Evolutionary conservation across 2,113 vertebrate species (phyloP), one percentile per base, ranked within the genome.

Genomic region (Hemichromis elongatus): DNA sequence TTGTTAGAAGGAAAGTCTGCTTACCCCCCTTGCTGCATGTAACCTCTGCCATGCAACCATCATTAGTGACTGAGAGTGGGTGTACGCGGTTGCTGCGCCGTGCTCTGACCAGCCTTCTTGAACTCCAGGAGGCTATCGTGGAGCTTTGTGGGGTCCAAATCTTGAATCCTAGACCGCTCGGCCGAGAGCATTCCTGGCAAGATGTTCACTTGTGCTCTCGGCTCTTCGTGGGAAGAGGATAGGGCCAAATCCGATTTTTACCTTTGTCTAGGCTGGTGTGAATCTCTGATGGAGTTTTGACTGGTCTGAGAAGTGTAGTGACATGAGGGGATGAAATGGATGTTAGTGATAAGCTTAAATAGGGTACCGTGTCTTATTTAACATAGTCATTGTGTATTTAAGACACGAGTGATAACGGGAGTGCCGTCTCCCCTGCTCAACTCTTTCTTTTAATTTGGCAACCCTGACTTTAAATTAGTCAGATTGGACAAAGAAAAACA

Each of bases 1-100:
- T 95, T 79, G 93, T 95, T 95, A 96, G 87, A 87, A 93, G 85
- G 61, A 84, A 89, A 82, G 90, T 77, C 81, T 78, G 87, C 86
- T 81, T 42, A 59, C 91, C 90, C 70, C 88, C 93, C 91, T 75
- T 75, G 92, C 91, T 92, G 92, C 80, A 91, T 78, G 57, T 50
- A 86, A 89, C 89, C 61, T 55, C 91, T 75, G 79, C 85, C 82
- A 68, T 86, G 57, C 78, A 88, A 68, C 77, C 93, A 93, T 95
- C 93, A 95, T 95, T 94, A 95, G 81, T 79, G 88, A 90, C 80
- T 78, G 87, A 90, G 81, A 87, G 81, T 59, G 66, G 61, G 57
- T 61, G 89, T 77, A 55, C 91, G 85, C 55, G 73, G 70, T 81
- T 77, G 81, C 57, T 85, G 50, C 11, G 13, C 86, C 1, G 10